Conservation (phyloP, 2,113 vertebrate species). For the Limnothrissa miodon region DNA sequence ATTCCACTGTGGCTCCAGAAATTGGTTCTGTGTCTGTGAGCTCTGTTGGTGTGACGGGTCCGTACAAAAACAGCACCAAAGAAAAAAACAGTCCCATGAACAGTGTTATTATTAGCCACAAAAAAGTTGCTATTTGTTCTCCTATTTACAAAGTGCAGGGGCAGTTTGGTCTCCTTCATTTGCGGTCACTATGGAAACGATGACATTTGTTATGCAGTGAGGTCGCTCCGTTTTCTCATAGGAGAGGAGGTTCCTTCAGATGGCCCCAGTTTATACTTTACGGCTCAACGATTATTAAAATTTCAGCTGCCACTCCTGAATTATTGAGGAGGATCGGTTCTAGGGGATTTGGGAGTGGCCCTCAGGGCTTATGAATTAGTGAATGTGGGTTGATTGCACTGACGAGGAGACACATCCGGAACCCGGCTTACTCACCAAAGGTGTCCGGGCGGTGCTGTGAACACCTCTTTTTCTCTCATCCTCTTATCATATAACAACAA, state of each 20-base stretch:
- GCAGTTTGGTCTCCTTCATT: background rate
- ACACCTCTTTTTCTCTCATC: background rate
- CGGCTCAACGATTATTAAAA: slow-evolving; percentile 16
- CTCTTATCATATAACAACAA: background rate
- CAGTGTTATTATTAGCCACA: background rate
- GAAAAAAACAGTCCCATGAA: background rate
- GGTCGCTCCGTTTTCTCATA: background rate
- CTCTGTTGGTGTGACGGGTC: background rate
- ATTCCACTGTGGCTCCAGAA: slow-evolving; percentile 6
- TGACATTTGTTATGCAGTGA: slow-evolving; percentile 5
- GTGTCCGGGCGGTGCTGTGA: background rate
- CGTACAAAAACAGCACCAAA: background rate
- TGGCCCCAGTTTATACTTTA: background rate
- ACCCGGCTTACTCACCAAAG: background rate
- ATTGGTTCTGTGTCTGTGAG: background rate
- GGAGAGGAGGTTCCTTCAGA: background rate
- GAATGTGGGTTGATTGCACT: slow-evolving; percentile 7
- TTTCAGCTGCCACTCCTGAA: slow-evolving; percentile 13
- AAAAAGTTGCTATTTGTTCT: background rate
- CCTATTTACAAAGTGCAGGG: background rate
- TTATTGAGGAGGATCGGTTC: slow-evolving; percentile 4
- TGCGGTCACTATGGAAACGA: background rate
- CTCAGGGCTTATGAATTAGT: slow-evolving; percentile 9
- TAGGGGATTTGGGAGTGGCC: background rate
- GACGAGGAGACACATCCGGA: background rate